These are phyloP conservation scores for Laterallus jamaicensis DNA, from an alignment of 2,113 vertebrate genomes.

Conservation along the genomic window DNA sequence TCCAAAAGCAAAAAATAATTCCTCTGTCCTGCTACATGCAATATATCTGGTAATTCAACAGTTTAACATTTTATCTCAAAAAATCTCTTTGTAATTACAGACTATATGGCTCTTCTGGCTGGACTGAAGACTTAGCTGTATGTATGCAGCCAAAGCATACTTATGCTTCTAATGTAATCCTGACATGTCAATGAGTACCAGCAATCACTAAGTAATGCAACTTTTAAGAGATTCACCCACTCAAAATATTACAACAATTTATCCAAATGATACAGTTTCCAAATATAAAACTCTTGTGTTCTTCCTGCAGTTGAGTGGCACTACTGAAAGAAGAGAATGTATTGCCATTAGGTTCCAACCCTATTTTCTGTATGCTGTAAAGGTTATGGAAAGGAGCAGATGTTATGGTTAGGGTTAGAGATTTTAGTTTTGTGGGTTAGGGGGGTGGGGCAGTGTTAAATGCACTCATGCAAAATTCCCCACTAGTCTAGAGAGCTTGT, in stretches of 20 bases:
- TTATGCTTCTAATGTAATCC: background rate
- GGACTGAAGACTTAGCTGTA: background rate
- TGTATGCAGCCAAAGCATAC: background rate
- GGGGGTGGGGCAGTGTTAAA: background rate
- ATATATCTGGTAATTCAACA: background rate
- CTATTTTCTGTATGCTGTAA: background rate
- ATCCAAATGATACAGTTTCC: background rate
- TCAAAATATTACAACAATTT: background rate
- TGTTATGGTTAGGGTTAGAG: background rate
- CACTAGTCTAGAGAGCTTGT: background rate
- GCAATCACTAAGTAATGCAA: background rate
- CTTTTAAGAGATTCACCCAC: background rate
- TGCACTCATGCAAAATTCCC: background rate
- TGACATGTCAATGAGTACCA: background rate
- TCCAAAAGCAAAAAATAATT: background rate
- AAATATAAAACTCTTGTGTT: background rate
- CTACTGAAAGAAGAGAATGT: background rate
- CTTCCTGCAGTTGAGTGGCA: background rate
- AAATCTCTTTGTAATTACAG: background rate
- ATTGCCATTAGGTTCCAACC: background rate
- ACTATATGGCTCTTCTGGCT: background rate
- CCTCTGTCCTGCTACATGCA: background rate
- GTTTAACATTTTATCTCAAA: background rate
- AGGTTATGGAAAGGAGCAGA: background rate
- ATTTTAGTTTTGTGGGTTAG: background rate